These are phyloP conservation scores for Phrynosoma platyrhinos DNA, from an alignment of 2,113 vertebrate species.

Conservation along the genomic window DNA sequence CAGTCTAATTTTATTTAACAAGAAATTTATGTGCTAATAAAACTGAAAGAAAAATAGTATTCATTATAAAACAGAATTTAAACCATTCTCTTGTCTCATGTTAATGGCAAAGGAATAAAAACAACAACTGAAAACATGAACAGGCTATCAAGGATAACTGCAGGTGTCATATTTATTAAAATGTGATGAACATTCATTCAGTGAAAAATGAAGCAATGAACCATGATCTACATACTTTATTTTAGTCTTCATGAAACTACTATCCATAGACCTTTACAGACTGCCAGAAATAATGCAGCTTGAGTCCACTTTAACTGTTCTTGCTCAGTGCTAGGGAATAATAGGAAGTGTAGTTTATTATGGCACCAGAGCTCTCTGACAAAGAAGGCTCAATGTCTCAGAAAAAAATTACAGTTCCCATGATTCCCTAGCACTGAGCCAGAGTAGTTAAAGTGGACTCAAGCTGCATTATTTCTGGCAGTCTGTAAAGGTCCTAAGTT, in stretches of 20 bases:
- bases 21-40: constrained; percentile 23
- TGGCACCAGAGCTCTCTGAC: too few species aligned
- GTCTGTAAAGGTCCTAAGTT: too few species aligned
- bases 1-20: too few species aligned
- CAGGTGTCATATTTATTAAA: not conserved
- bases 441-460: too few species aligned
- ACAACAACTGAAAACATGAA: not conserved
- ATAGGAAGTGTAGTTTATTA: too few species aligned
- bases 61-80: constrained; percentile 18
- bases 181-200: not conserved
- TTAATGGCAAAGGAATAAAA: constrained; percentile 6
- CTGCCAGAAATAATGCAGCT: too few species aligned
- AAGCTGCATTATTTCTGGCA: too few species aligned
- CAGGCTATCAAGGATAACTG: not conserved
- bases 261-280: not conserved
- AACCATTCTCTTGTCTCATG: not conserved
- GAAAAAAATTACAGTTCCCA: too few species aligned
- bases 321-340: too few species aligned
- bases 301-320: too few species aligned
- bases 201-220: not conserved
- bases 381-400: too few species aligned
- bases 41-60: constrained; percentile 23
- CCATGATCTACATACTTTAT: not conserved
- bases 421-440: too few species aligned
- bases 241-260: not conserved